Conservation (phyloP, 2,888 invertebrate genomes). For the Habroteleia sp. region DNA sequence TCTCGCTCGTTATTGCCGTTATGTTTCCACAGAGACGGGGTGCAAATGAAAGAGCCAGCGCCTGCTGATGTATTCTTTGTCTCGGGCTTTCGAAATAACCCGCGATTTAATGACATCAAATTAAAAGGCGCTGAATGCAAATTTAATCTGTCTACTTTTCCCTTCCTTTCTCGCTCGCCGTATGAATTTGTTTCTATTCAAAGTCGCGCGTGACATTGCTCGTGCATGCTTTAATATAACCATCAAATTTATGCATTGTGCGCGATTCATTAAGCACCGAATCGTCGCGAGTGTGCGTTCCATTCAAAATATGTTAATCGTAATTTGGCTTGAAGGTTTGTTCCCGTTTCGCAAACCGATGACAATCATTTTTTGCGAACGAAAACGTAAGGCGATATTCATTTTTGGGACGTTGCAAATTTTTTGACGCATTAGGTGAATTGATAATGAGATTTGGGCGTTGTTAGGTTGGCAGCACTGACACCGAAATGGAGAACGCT, state of each 20-base stretch:
- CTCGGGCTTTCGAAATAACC: constrained; percentile 60
- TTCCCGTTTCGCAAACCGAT: too few relatives aligned
- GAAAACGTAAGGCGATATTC: too few relatives aligned
- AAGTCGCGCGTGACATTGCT: constrained; percentile 8
- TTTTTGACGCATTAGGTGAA: too few relatives aligned
- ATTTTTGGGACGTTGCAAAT: too few relatives aligned
- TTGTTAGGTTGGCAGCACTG: too few relatives aligned
- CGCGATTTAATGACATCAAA: constrained; percentile 65
- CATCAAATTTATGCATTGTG: constrained; percentile 45
- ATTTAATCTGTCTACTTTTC: constrained; percentile 61
- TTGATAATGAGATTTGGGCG: too few relatives aligned
- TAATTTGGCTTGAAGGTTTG: too few relatives aligned
- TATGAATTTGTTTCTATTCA: constrained; percentile 58
- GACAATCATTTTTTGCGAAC: too few relatives aligned
- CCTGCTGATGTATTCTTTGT: constrained; percentile 63
- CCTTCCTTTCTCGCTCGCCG: constrained; percentile 26
- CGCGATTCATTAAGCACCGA: constrained; percentile 48
- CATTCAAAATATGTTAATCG: too few relatives aligned
- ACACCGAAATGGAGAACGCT: too few relatives aligned
- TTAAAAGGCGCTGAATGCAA: constrained; percentile 64
- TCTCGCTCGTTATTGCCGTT: constrained; percentile 63
- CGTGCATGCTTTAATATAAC: constrained; percentile 47
- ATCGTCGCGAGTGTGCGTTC: too few relatives aligned
- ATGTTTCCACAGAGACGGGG: constrained; percentile 60
- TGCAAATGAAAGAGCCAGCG: constrained; percentile 61